Base-by-base conservation (phyloP, 2,113 vertebrate genomes). In the Bostrychus sinensis region DNA sequence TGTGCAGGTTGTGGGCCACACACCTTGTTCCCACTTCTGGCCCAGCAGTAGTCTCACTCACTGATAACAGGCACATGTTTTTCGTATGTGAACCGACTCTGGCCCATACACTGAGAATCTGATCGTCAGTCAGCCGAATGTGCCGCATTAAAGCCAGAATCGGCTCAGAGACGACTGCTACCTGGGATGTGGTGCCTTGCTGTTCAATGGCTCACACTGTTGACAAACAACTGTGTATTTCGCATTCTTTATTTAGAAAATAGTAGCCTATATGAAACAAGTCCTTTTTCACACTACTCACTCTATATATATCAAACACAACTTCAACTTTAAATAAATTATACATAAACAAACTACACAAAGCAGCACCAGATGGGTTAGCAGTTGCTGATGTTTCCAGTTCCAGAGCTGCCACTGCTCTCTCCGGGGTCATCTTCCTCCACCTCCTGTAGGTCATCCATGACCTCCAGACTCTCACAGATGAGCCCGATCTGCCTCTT, bases 401-500 rank as follows among this genome's bases (percentile, higher is more conserved):
- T 79, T 51, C 70, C 75, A 2, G 72, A 70, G 51, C 68, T 81
- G 56, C 74, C 57, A 7, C 77, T 85, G 57, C 66, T 81, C 56
- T 88, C 87, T 26, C 68, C 80, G 0, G 69, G 54, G 34, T 88
- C 84, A 13, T 84, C 82, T 17, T 84, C 81, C 17, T 85, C 88
- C 28, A 62, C 88, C 60, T 89, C 86, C 2, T 88, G 70, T 12
- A 88, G 76, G 30, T 88, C 80, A 0, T 91, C 91, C 83, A 88
- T 85, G 36, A 89, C 86, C 63, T 91, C 88, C 77, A 92, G 77
- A 73, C 91, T 89, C 38, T 91, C 88, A 20, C 91, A 89, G 62
- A 92, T 91, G 23, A 92, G 78, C 26, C 84, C 66, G 8, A 91
- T 87, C 80, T 92, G 89, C 62, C 89, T 81, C 80, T 86, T 89